phyloP scores from a whole-genome alignment of 1,140 invertebrate species.

The Panagrolaimus sp. region DNA sequence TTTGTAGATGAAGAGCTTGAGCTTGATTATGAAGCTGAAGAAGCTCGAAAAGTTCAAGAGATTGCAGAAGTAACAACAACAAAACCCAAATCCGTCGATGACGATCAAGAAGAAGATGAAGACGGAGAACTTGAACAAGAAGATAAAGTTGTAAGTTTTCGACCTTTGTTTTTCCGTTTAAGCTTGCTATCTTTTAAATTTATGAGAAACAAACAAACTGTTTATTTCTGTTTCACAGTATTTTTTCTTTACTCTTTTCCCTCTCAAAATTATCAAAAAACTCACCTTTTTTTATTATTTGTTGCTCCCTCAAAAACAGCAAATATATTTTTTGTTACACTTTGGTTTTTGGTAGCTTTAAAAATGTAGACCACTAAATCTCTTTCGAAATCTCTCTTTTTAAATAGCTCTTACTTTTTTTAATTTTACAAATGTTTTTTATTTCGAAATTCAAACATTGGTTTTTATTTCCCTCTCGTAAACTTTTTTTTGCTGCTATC shows the following conservation, averaged over 20 bases:
- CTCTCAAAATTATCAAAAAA: neutral
- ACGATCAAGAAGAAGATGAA: neutral
- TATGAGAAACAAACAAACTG: neutral
- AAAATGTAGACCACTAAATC: too few relatives aligned
- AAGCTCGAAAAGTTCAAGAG: neutral
- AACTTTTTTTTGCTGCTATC: too few relatives aligned
- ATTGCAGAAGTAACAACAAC: too few relatives aligned
- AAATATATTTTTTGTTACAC: too few relatives aligned
- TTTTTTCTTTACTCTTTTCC: neutral
- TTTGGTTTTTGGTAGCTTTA: too few relatives aligned
- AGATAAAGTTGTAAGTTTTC: conserved; percentile 4
- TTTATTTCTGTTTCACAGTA: neutral
- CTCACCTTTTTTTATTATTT: neutral
- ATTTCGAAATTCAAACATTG: too few relatives aligned
- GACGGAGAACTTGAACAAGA: neutral
- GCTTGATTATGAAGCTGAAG: conserved; percentile 15
- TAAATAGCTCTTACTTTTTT: too few relatives aligned
- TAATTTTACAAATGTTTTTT: too few relatives aligned
- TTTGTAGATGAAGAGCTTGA: conserved; percentile 10
- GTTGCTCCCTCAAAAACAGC: neutral
- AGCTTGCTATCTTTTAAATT: neutral
- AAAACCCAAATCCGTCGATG: too few relatives aligned
- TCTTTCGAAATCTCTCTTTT: too few relatives aligned
- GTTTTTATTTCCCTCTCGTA: too few relatives aligned
- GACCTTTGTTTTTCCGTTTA: neutral